Base-by-base conservation (phyloP, 1,140 invertebrate species). In the Aphis craccivora region DNA sequence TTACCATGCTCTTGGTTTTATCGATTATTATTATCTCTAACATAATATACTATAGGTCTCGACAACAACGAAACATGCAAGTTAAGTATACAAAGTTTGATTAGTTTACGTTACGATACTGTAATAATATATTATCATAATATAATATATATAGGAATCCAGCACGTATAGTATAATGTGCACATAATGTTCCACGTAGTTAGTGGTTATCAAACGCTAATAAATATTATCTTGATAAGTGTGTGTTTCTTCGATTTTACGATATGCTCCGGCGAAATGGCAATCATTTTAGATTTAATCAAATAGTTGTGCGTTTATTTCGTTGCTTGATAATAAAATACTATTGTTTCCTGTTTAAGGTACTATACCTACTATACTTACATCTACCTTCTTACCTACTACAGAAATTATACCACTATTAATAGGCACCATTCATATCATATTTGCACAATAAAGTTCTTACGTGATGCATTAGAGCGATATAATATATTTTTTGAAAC, bases 401-500 rank as follows among this genome's bases (percentile, higher is more conserved):
- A 76, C 5, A n/a, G 1, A 11, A n/a, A 1, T 67, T 14, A 5
- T 5, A n/a, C 60, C 30, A n/a, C 60, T 14, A n/a, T 14, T 14
- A 67, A 9, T 30, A 60, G 25, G 55, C 18, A 67, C 60, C 60
- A n/a, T n/a, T 2, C 11, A n/a, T 76, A 76, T n/a, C n/a, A n/a
- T 76, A n/a, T n/a, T 76, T 76, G 30, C n/a, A n/a, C 60, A n/a
- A 30, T n/a, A 2, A 76, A 76, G 60, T n/a, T 76, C 14, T n/a
- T 76, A 18, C 60, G 60, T 11, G 30, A n/a, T 8, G 20, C 14
- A 11, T 18, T 76, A n/a, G 30, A n/a, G 14, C 48, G 14, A 22
- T n/a, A 76, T 76, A n/a, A n/a, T 76, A n/a, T 76, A 76, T 76
- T n/a, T 67, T 67, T 67, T n/a, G 18, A 67, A 76, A 76, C 60